Percentiles rank a stretch among this genome's conserved stretches.
Evolutionary conservation across 2,888 invertebrate species (phyloP).

Genomic region (Lasioglossum vierecki): DNA sequence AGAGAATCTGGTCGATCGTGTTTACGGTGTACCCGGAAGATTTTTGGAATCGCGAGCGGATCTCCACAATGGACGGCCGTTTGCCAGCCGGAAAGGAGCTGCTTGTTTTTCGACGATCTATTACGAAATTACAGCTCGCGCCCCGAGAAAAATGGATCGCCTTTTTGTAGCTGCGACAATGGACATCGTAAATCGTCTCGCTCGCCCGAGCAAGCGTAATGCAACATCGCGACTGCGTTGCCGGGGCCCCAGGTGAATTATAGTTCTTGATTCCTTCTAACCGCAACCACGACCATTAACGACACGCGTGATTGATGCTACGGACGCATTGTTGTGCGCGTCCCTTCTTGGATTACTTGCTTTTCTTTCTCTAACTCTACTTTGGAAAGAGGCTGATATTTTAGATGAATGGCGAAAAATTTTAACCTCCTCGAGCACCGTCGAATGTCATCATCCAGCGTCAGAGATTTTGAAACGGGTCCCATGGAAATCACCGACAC

Average conservation of each 20-base stretch:
- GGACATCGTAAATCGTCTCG: slow-evolving; percentile 53
- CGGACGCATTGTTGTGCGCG: slow-evolving; percentile 41
- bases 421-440: background rate
- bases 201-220: slow-evolving; percentile 15
- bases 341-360: slow-evolving; percentile 26
- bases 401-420: background rate
- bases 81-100: background rate
- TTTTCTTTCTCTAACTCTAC: background rate
- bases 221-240: slow-evolving; percentile 23
- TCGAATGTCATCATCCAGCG: slow-evolving; percentile 22
- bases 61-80: background rate
- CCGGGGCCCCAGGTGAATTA: slow-evolving; percentile 34
- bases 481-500: no score
- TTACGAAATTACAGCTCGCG: background rate
- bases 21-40: background rate
- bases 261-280: slow-evolving; percentile 47
- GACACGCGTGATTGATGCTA: slow-evolving; percentile 63
- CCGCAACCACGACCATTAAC: slow-evolving; percentile 61
- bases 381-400: slow-evolving; percentile 14
- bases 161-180: slow-evolving; percentile 44
- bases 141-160: background rate
- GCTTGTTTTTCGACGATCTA: slow-evolving; percentile 15
- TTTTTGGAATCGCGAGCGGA: background rate
- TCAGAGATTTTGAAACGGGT: background rate
- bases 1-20: background rate